phyloP scores from a whole-genome alignment of 2,888 invertebrate species.

The Trimorus sp. region DNA sequence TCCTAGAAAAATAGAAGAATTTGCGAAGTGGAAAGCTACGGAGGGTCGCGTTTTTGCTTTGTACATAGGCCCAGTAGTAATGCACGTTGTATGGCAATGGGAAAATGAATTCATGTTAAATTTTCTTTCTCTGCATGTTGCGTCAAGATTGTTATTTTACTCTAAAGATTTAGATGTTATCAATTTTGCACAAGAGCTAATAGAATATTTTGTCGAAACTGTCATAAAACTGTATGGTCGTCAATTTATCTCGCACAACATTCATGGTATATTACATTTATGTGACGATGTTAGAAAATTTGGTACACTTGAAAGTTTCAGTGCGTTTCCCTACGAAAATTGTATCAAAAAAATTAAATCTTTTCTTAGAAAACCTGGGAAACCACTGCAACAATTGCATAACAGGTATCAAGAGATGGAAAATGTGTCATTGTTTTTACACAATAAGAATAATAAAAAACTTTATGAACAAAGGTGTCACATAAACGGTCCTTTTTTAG shows the following conservation, averaged over 20 bases:
- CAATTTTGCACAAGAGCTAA: background rate
- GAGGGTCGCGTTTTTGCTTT: background rate
- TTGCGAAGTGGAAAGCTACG: conserved; percentile 4
- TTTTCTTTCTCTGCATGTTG: background rate
- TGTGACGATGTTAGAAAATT: background rate
- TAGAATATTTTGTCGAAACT: background rate
- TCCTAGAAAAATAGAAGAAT: background rate
- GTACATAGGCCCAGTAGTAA: background rate
- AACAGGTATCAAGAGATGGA: conserved; percentile 2
- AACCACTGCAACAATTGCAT: conserved; percentile 9
- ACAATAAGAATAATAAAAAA: background rate
- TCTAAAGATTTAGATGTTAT: background rate
- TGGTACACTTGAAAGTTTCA: conserved; percentile 1
- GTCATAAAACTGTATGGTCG: background rate
- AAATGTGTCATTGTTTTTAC: background rate
- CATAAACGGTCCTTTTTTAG: background rate
- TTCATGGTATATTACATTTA: background rate
- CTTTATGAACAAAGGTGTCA: conserved; percentile 1
- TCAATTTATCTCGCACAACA: conserved; percentile 1
- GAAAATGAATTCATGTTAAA: background rate
- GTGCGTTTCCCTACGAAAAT: conserved; percentile 17
- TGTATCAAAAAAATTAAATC: conserved; percentile 8
- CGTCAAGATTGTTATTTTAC: background rate
- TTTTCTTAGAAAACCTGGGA: conserved; percentile 1
- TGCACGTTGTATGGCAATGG: background rate